A percentile compares a stretch with the other conserved stretches of the same genome.
phyloP scores from a whole-genome alignment of 2,888 invertebrate genomes.

The Tyria jacobaeae region DNA sequence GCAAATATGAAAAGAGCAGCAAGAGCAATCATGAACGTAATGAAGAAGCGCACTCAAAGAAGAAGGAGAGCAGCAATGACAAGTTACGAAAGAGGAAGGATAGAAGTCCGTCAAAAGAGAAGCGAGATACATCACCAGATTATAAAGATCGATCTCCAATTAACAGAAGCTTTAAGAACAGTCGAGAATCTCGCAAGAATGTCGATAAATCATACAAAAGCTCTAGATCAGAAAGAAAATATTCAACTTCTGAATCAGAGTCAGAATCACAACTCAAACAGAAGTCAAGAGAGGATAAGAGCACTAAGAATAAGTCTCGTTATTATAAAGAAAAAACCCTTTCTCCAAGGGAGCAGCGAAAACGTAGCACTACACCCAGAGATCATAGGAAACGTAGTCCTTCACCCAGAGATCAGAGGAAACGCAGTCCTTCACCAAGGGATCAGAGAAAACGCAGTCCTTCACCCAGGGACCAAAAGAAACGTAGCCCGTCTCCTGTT shows the following conservation, averaged over 20 bases:
- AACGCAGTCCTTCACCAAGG: slow-evolving; percentile 16
- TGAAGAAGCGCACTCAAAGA: slow-evolving; percentile 55
- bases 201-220: slow-evolving; percentile 64
- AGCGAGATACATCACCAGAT: slow-evolving; percentile 64
- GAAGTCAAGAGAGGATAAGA: slow-evolving; percentile 51
- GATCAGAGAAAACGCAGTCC: slow-evolving; percentile 62
- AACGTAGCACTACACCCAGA: slow-evolving; percentile 57
- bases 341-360: slow-evolving; percentile 39
- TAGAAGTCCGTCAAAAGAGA: slow-evolving; percentile 62
- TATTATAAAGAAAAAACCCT: slow-evolving; percentile 56
- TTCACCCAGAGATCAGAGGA: slow-evolving; percentile 14
- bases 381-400: slow-evolving; percentile 53
- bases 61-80: slow-evolving; percentile 55
- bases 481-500: slow-evolving; percentile 63
- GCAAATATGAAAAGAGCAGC: slow-evolving; percentile 53
- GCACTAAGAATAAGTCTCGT: slow-evolving; percentile 56
- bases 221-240: slow-evolving; percentile 55
- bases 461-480: slow-evolving; percentile 55
- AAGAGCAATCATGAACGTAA: slow-evolving; percentile 58
- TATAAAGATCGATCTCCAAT: slow-evolving; percentile 62
- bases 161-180: slow-evolving; percentile 57
- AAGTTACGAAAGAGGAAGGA: slow-evolving; percentile 58
- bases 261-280: slow-evolving; percentile 60
- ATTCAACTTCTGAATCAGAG: slow-evolving; percentile 70
- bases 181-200: slow-evolving; percentile 61